Evolutionary conservation across 1,140 invertebrate genomes (phyloP), one percentile per base, ranked within the genome.

Genomic region (Cydia pomonella): DNA sequence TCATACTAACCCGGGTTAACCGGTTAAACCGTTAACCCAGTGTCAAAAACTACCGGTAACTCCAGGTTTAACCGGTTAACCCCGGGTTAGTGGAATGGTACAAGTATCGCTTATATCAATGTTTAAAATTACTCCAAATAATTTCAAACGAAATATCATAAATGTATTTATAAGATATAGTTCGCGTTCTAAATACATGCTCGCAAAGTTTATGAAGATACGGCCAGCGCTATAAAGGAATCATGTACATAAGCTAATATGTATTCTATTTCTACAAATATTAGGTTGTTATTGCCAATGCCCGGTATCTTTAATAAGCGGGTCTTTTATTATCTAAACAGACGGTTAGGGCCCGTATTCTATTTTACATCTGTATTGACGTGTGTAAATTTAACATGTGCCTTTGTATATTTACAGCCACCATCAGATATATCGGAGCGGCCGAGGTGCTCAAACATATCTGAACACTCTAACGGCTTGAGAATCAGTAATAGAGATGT

Each of bases 241-340:
- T 59, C 41, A 59, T 12, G 1, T 59, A 23, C 21, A n/a, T n/a
- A 59, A 5, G 53, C 53, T 21, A 23, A 59, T 59, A 59, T 59
- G 21, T 59, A 59, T 21, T 59, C 0, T 59, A 23, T 59, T 59
- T 10, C 9, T 23, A 59, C 23, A 2, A 23, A 10, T 12, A 59
- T 23, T 23, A 59, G 21, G 53, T 23, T 59, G 53, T 59, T 59
- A 12, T 23, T 59, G 21, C 53, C 12, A n/a, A 1, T 23, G 53
- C 2, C 21, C 1, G 21, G 21, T 44, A 44, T 44, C 12, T 3
- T 59, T 59, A 59, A n/a, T 23, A 59, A 23, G 4, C 53, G 21
- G 53, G 53, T 59, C 53, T 59, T 59, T 59, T 7, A 59, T 53
- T 53, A n/a, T 59, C 53, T 59, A 12, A 23, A 18, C 53, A 59